Evolutionary conservation across 2,888 invertebrate genomes (phyloP), one percentile per base, ranked within the genome.

Genomic region (Artemia sp.): DNA sequence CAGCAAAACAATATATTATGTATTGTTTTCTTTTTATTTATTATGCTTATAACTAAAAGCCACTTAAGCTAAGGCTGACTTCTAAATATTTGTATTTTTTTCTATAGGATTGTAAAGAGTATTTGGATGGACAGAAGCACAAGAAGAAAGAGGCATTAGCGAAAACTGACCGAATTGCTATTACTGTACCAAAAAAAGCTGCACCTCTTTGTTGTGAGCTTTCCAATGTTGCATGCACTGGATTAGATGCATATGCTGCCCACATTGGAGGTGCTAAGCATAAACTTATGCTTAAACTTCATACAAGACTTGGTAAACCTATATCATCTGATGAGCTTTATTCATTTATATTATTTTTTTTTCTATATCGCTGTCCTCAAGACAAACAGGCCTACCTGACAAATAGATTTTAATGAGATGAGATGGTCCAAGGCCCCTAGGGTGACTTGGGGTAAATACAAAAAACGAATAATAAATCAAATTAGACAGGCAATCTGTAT

Each of bases 261-360:
- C 97, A 98, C 80, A 92, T 98, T 74, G 85, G 95, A 72, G 98
- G 98, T 72, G 89, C 93, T 74, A 97, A 97, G 80, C 98, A 98
- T 82, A 93, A 94, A 79, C 96, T 96, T 83, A 83, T 84, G 10
- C 89, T 96, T 68, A 91, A 95, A 78, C 83, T 97, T 74, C 96
- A 97, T 80, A 94, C 93, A 70, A 92, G 92, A 81, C 84, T 97
- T 58, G 97, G 97, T 72, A 97, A 97, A 80, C 95, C 96, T 8
- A 95, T 97, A 74, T 97, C 97, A 50, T 89, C 92, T 69, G 89
- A 90, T 69, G 94, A 94, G 79, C 95, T 96, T 67, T 69, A 71
- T 50, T 51, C 69, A 67, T 69, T 71, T 67, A 68, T n/a, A n/a
- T 24, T 24, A 3, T 24, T 24, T 24, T 3, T 24, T 4, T 24